These are phyloP conservation scores for Aphaenogaster floridana DNA, from an alignment of 1,140 invertebrate species.

Conservation along the genomic window DNA sequence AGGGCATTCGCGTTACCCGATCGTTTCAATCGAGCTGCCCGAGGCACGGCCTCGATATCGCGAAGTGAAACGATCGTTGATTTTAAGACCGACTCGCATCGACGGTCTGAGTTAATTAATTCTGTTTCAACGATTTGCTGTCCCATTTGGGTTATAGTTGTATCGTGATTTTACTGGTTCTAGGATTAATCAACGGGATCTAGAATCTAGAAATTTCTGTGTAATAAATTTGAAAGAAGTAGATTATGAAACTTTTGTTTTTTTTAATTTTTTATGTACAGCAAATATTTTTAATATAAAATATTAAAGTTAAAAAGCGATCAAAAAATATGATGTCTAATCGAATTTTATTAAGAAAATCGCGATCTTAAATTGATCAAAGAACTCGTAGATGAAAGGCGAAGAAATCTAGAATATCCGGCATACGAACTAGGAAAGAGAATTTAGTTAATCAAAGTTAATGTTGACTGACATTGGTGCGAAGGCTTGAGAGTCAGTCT, in stretches of 20 bases:
- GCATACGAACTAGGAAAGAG: neutral
- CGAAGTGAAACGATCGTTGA: slow-evolving; percentile 36
- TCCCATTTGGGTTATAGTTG: neutral
- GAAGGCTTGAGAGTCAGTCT: neutral
- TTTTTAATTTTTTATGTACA: neutral
- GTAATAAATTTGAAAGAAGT: neutral
- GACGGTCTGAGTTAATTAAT: slow-evolving; percentile 48
- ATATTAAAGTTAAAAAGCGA: slow-evolving; percentile 9
- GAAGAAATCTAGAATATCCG: slow-evolving; percentile 16
- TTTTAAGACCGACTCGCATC: slow-evolving; percentile 37
- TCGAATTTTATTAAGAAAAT: neutral
- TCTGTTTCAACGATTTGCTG: slow-evolving; percentile 1
- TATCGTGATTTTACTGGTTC: neutral
- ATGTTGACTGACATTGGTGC: slow-evolving; percentile 47
- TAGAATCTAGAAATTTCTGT: neutral
- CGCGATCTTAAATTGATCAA: slow-evolving; percentile 30
- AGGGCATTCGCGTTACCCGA: slow-evolving; percentile 52
- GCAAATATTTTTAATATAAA: neutral
- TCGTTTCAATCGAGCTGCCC: slow-evolving; percentile 53
- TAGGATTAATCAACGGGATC: neutral
- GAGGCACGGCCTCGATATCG: slow-evolving; percentile 44
- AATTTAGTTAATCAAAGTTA: slow-evolving; percentile 59
- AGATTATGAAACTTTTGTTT: neutral
- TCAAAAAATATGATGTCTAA: neutral
- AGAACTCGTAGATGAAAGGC: slow-evolving; percentile 22